These are phyloP conservation scores for Conops quadrifasciatus DNA, from an alignment of 2,888 invertebrate genomes.

Conservation along the genomic window DNA sequence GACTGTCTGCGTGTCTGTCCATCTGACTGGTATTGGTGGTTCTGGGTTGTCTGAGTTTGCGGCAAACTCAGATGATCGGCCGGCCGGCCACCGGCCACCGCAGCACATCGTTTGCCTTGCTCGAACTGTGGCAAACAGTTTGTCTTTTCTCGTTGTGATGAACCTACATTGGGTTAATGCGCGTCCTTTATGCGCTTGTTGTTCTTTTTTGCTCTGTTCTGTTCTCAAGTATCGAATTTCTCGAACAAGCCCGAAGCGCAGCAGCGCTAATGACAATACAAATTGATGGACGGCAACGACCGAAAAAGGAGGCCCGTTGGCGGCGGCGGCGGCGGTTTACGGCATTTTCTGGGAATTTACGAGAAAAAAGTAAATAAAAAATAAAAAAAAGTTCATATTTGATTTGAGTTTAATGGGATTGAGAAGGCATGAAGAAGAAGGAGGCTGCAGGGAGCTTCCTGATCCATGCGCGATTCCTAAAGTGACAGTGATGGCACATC, in stretches of 20 bases:
- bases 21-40: background rate
- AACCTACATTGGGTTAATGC: background rate
- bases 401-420: constrained; percentile 40
- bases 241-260: background rate
- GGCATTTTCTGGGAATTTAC: constrained; percentile 35
- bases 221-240: constrained; percentile 29
- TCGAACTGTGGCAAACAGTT: background rate
- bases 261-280: constrained; percentile 41
- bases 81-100: constrained; percentile 3
- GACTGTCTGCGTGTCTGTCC: background rate
- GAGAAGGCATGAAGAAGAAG: background rate
- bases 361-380: constrained; percentile 4
- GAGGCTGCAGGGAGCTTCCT: background rate
- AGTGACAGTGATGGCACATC: constrained; percentile 37
- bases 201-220: background rate
- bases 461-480: background rate
- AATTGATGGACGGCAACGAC: constrained; percentile 36
- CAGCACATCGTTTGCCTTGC: background rate
- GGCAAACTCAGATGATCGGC: background rate
- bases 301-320: too few relatives aligned
- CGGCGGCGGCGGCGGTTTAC: constrained; percentile 15
- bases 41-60: too few relatives aligned
- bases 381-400: constrained; percentile 23
- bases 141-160: constrained; percentile 7
- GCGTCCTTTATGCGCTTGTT: background rate